phyloP scores from a whole-genome alignment of 1,140 invertebrate species.

The Drosophila jambulina region DNA sequence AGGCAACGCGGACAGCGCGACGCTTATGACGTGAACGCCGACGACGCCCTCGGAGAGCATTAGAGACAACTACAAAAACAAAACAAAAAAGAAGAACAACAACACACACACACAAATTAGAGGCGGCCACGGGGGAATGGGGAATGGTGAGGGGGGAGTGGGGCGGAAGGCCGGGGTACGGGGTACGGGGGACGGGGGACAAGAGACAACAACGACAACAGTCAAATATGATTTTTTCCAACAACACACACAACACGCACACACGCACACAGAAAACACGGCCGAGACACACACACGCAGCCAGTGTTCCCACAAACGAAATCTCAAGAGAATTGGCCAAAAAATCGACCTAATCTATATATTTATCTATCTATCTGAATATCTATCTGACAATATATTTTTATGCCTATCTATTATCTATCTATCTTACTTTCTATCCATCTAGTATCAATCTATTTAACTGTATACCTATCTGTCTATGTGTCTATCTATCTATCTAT shows the following conservation, averaged over 20 bases:
- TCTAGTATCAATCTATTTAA: too few relatives aligned
- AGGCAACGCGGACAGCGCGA: conserved; percentile 26
- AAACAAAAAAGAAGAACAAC: conserved; percentile 15
- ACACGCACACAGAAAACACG: conserved; percentile 25
- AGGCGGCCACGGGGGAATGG: conserved; percentile 35
- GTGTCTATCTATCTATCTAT: too few relatives aligned
- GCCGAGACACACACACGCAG: conserved; percentile 29
- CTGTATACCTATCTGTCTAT: too few relatives aligned
- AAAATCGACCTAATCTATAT: too few relatives aligned
- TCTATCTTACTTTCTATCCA: too few relatives aligned
- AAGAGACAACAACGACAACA: conserved; percentile 42
- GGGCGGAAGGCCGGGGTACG: not conserved
- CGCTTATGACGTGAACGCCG: conserved; percentile 53
- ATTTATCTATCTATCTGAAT: too few relatives aligned
- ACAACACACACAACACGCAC: conserved; percentile 20
- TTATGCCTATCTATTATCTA: too few relatives aligned
- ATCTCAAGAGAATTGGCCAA: not conserved
- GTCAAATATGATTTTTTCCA: conserved; percentile 79
- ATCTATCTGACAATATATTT: too few relatives aligned
- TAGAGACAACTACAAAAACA: conserved; percentile 67
- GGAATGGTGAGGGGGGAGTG: not conserved
- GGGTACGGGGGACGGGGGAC: not conserved
- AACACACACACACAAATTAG: conserved; percentile 63
- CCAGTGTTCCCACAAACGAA: conserved; percentile 8
- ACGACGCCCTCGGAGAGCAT: conserved; percentile 78